Evolutionary conservation across 2,888 invertebrate genomes (phyloP), one percentile per base, ranked within the genome.

Genomic region (Dynastes grantii): DNA sequence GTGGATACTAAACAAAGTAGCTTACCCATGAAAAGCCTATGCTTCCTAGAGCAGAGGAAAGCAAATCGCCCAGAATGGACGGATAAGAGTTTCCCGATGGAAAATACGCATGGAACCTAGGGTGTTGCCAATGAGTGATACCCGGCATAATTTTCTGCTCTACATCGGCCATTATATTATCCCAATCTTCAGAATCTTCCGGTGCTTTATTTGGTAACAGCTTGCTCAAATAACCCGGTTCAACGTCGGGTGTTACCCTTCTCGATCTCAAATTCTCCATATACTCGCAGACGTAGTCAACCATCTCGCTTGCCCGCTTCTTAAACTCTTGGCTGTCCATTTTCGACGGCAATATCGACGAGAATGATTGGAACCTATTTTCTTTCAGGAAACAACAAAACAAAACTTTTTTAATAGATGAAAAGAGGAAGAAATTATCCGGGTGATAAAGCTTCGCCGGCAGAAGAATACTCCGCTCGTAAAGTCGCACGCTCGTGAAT

Each of bases 41-140:
- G 88, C 97, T 98, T 53, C 98, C 98, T 79, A 99, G 95, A 45
- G 97, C 98, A 87, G 96, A 97, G 3, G 97, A 95, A 78, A 99
- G 90, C 97, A 99, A 98, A 86, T 99, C 98, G 3, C 97, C 99
- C 65, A 99, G 91, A 81, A 99, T 98, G 5, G 98, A 98, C 0
- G 99, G 98, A 88, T 94, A 99, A 0, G 96, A 97, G 90, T 98
- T 98, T n/a, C 98, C 99, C 13, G 98, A 94, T 2, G 99, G 99
- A 88, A 99, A 99, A 88, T 99, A 99, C 0, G 99, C 99, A 88
- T 99, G 98, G 90, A 99, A 99, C 79, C 97, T 91, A 0, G 98
- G 99, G 91, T 99, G 98, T 88, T 98, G 98, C 99, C 99, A 99
- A 89, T 99, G 97, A 0, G 98, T 98, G 71, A 97, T 95, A 55